Evolutionary conservation across 2,113 vertebrate genomes (phyloP).

Genomic region (Bombycilla garrulus): DNA sequence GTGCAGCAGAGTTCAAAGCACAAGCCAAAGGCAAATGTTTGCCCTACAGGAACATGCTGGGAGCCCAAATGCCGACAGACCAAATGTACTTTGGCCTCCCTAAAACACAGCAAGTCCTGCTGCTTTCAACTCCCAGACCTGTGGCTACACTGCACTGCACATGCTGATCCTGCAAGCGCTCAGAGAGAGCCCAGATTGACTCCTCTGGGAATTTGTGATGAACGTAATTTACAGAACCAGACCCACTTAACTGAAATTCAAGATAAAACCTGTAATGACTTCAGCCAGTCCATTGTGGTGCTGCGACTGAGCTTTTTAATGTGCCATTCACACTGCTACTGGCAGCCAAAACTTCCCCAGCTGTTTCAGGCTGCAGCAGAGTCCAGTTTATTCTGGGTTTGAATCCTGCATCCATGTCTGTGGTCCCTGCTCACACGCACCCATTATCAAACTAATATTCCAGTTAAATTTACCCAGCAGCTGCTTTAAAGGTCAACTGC

Average conservation of each 20-base stretch:
- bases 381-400: background rate
- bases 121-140: background rate
- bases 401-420: background rate
- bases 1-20: slow-evolving; percentile 33
- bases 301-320: background rate
- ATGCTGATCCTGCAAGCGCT: background rate
- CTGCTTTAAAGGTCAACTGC: slow-evolving; percentile 44
- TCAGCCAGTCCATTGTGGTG: background rate
- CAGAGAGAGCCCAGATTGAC: background rate
- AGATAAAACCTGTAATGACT: background rate
- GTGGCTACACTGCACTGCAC: background rate
- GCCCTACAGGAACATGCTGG: background rate
- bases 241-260: background rate
- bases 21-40: slow-evolving; percentile 5
- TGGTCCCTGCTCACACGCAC: background rate
- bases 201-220: background rate
- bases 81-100: background rate
- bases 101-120: background rate
- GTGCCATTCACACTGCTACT: background rate
- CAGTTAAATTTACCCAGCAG: slow-evolving; percentile 3
- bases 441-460: background rate
- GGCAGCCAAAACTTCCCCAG: background rate
- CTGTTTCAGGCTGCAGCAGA: background rate
- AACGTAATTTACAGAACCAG: background rate
- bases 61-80: background rate